These are phyloP conservation scores for Diachasmimorpha longicaudata DNA, from an alignment of 1,140 invertebrate species.

Conservation along the genomic window DNA sequence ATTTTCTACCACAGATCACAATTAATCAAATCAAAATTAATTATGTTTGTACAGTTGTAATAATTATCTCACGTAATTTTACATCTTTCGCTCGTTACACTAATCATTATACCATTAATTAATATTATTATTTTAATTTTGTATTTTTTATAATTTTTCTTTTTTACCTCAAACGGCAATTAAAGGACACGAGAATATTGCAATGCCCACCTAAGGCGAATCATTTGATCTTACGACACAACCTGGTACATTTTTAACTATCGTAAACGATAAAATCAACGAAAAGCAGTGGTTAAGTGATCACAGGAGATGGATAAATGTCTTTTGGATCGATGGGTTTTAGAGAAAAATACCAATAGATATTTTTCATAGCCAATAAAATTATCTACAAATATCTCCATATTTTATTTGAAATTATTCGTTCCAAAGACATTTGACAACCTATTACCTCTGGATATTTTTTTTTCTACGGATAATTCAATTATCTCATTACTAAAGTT, in stretches of 20 bases:
- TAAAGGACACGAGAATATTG: slow-evolving; percentile 4
- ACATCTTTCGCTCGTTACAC: background rate
- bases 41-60: background rate
- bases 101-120: background rate
- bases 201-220: background rate
- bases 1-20: background rate
- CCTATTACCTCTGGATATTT: too few species aligned
- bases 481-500: too few species aligned
- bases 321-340: too few species aligned
- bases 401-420: too few species aligned
- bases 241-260: background rate
- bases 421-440: too few species aligned
- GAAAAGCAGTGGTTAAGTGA: background rate
- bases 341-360: background rate
- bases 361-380: background rate
- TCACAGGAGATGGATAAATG: background rate
- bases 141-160: background rate
- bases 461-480: too few species aligned
- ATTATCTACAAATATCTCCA: too few species aligned
- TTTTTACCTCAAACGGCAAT: background rate
- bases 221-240: background rate
- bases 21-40: background rate
- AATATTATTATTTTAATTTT: slow-evolving; percentile 1
- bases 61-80: background rate
- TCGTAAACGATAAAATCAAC: background rate